Conservation (phyloP, 1,140 invertebrate genomes). For the Xylocopa sonorina region DNA sequence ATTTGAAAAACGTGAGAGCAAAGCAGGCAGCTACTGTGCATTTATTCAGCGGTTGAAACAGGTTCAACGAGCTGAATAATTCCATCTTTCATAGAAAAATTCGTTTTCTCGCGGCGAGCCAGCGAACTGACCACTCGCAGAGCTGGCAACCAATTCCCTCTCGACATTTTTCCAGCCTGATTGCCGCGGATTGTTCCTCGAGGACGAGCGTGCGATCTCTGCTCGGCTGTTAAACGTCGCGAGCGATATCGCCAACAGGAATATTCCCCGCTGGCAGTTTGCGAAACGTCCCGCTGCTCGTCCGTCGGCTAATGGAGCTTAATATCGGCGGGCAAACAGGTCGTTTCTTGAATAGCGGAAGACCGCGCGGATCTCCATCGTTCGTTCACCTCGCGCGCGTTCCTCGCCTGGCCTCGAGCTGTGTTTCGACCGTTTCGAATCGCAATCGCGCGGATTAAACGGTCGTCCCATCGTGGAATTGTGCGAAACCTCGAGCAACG, state of each 20-base stretch:
- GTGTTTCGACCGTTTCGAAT: slow-evolving; percentile 8
- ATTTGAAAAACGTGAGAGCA: no score
- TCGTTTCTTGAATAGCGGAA: slow-evolving; percentile 27
- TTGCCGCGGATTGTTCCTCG: no score
- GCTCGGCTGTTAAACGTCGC: no score
- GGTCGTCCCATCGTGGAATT: no score
- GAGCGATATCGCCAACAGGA: background rate
- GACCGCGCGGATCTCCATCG: slow-evolving; percentile 50
- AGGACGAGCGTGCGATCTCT: background rate
- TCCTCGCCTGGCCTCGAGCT: slow-evolving; percentile 27
- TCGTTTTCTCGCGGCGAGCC: no score
- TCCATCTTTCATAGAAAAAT: background rate
- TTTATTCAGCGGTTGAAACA: no score
- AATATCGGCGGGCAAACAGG: slow-evolving; percentile 14
- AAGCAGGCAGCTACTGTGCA: no score
- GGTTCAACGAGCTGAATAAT: background rate
- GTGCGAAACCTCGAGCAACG: no score
- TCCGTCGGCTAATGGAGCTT: background rate
- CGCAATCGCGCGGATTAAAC: slow-evolving; percentile 16
- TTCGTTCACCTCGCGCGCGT: slow-evolving; percentile 57
- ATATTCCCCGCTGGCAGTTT: background rate
- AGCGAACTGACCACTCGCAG: no score
- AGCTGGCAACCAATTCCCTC: no score
- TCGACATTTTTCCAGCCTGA: no score
- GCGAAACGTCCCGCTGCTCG: background rate